These are phyloP conservation scores for Lottia gigantea DNA, from an alignment of 2,888 invertebrate species.

Conservation along the genomic window DNA sequence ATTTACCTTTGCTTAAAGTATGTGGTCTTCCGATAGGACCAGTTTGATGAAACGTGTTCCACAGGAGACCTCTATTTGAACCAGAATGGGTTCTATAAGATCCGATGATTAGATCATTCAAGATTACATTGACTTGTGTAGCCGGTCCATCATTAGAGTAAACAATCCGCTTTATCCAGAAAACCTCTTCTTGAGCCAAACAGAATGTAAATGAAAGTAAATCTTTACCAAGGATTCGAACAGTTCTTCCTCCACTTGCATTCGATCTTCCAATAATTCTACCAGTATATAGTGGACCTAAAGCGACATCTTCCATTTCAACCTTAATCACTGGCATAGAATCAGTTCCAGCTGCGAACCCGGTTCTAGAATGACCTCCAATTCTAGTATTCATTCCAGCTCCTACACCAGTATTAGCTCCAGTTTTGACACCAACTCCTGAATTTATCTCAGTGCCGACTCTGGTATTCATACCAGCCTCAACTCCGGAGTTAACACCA, in stretches of 20 bases:
- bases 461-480: no score
- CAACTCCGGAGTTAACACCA: no score
- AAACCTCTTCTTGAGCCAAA: not conserved
- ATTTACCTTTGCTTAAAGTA: not conserved
- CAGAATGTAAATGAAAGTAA: not conserved
- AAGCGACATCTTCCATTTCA: not conserved
- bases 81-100: not conserved
- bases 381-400: no score
- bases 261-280: not conserved
- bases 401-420: no score
- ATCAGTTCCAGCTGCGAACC: no score
- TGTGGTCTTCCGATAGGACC: not conserved
- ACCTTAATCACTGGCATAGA: not conserved
- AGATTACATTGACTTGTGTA: not conserved
- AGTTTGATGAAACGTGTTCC: not conserved
- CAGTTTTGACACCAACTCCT: no score
- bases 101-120: not conserved
- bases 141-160: not conserved
- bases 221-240: not conserved
- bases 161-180: not conserved
- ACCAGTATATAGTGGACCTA: not conserved
- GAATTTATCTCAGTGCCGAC: no score
- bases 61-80: not conserved
- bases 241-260: not conserved
- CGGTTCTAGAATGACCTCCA: no score